A percentile compares a stretch with the other conserved stretches of the same genome.
Evolutionary conservation across 2,888 invertebrate genomes (phyloP).

Genomic region (Apotomis capreana): DNA sequence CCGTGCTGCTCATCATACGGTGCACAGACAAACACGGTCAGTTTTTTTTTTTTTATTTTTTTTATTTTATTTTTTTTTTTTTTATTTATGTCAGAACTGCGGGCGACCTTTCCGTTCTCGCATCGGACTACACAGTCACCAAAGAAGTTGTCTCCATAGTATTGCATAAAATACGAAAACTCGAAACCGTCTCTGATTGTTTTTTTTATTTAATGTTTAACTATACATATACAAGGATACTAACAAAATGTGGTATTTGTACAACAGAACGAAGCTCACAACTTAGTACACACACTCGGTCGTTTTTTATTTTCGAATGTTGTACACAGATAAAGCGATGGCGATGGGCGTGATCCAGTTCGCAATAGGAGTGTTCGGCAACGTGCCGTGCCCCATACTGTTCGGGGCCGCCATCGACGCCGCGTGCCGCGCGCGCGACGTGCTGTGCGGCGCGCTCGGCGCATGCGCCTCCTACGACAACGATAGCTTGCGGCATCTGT

Average conservation of each 20-base stretch:
- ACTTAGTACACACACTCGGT: background rate
- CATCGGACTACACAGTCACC: too few species aligned
- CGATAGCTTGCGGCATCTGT: slow-evolving; percentile 91
- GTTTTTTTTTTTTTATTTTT: too few species aligned
- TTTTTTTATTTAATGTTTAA: too few species aligned
- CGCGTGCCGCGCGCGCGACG: slow-evolving; percentile 94
- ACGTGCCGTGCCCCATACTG: slow-evolving; percentile 97
- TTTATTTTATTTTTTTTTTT: too few species aligned
- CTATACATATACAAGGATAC: too few species aligned
- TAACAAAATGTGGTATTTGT: too few species aligned
- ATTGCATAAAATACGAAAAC: too few species aligned
- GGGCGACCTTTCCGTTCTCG: too few species aligned
- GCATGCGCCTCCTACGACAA: slow-evolving; percentile 95
- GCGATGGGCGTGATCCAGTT: slow-evolving; percentile 96
- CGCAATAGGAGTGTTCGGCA: slow-evolving; percentile 96
- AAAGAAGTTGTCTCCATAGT: too few species aligned
- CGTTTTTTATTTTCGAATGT: background rate
- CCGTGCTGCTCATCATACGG: slow-evolving; percentile 94
- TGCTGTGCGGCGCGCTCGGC: slow-evolving; percentile 90
- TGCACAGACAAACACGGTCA: slow-evolving; percentile 94
- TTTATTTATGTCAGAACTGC: too few species aligned
- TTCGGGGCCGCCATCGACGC: slow-evolving; percentile 97
- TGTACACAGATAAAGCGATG: slow-evolving; percentile 92
- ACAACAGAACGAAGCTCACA: too few species aligned
- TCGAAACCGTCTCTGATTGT: too few species aligned